Conservation (phyloP, 2,113 vertebrate species). For the Amblyopsis rosae region DNA sequence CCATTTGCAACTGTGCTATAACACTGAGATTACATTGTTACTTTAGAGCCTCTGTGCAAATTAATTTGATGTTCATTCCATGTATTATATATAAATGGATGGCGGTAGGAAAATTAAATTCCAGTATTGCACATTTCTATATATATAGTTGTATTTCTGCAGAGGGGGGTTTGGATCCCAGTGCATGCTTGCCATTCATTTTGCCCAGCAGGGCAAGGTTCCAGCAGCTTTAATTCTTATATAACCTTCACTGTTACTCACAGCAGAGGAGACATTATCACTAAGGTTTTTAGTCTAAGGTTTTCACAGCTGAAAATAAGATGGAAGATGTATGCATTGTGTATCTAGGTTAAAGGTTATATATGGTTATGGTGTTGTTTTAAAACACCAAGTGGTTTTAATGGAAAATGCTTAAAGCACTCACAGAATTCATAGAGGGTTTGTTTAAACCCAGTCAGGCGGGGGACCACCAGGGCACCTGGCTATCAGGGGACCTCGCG, state of each 20-base stretch:
- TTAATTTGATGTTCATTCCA: slow-evolving; percentile 83
- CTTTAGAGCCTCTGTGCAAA: slow-evolving; percentile 77
- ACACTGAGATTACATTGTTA: slow-evolving; percentile 82
- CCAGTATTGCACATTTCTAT: slow-evolving; percentile 78
- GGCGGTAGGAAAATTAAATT: slow-evolving; percentile 79
- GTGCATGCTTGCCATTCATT: slow-evolving; percentile 55
- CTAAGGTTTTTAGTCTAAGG: slow-evolving; percentile 8
- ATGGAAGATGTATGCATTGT: slow-evolving; percentile 43
- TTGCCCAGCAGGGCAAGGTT: slow-evolving; percentile 64
- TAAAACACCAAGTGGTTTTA: not conserved
- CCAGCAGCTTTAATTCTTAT: slow-evolving; percentile 65
- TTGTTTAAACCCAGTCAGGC: slow-evolving; percentile 43
- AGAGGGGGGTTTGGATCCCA: slow-evolving; percentile 73
- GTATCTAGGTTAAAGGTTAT: not conserved
- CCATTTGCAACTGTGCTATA: slow-evolving; percentile 81
- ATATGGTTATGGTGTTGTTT: not conserved
- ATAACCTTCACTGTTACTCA: slow-evolving; percentile 48
- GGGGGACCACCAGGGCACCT: slow-evolving; percentile 62
- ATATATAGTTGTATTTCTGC: slow-evolving; percentile 79
- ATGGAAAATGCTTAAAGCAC: too few species aligned
- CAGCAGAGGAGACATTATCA: slow-evolving; percentile 49
- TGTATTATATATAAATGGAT: slow-evolving; percentile 82
- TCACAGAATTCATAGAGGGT: too few species aligned
- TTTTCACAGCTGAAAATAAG: slow-evolving; percentile 51
- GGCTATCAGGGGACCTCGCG: slow-evolving; percentile 73